A percentile compares a stretch with the other conserved stretches of the same genome.
Conservation (phyloP, 1,140 invertebrate genomes). For the Drosophila takahashii region DNA sequence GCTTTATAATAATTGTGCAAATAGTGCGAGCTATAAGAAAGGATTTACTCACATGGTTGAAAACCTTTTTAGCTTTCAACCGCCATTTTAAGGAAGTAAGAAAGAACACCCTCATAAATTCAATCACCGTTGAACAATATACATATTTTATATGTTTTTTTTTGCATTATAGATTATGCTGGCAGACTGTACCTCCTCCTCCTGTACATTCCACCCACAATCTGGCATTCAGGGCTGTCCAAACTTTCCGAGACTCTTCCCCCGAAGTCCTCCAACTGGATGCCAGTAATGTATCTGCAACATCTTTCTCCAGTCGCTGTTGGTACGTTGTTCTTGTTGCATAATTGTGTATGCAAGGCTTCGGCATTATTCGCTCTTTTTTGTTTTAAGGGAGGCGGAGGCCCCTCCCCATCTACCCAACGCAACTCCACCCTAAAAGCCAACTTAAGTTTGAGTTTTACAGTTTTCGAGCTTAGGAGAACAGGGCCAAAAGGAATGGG, state of each 20-base stretch:
- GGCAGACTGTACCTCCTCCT: background rate
- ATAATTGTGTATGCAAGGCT: constrained; percentile 35
- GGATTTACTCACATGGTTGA: too few relatives aligned
- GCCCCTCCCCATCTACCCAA: background rate
- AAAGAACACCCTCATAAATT: background rate
- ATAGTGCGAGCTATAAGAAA: too few relatives aligned
- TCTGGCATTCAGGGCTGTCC: background rate
- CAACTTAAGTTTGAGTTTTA: constrained; percentile 40
- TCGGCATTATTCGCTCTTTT: background rate
- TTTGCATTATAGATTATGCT: background rate
- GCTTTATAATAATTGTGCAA: too few relatives aligned
- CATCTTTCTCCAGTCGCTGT: constrained; percentile 13
- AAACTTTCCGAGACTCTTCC: constrained; percentile 8
- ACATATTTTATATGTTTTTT: background rate
- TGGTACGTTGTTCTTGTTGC: constrained; percentile 25
- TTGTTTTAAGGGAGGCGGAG: background rate
- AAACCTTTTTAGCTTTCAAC: too few relatives aligned
- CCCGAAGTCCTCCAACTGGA: background rate
- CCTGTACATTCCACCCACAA: too few relatives aligned
- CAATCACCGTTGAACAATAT: background rate
- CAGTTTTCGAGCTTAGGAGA: constrained; percentile 8
- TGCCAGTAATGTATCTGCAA: constrained; percentile 25
- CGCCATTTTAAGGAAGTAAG: too few relatives aligned
- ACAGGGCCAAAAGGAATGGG: background rate
- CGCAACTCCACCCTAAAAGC: constrained; percentile 14